Evolutionary conservation across 2,113 vertebrate species (phyloP).

Genomic region (Myotis brandtii): DNA sequence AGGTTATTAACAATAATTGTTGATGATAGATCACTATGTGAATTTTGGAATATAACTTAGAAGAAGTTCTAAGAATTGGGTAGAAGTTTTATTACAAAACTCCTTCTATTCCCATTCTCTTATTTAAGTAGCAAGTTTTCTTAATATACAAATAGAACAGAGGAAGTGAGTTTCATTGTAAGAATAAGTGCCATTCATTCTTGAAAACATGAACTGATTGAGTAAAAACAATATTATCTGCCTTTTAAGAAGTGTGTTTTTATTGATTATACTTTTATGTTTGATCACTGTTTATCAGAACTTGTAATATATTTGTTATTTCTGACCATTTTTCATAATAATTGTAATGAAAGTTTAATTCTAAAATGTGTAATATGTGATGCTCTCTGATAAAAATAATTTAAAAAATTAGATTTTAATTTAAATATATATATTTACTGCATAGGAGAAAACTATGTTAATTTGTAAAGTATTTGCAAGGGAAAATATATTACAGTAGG

Average conservation of each 20-base stretch:
- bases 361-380: not conserved
- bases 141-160: not conserved
- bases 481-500: not conserved
- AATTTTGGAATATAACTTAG: slow-evolving; percentile 19
- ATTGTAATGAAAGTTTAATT: not conserved
- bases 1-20: slow-evolving; percentile 35
- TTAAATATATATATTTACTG: not conserved
- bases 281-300: slow-evolving; percentile 41
- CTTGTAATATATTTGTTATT: not conserved
- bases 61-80: not conserved
- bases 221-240: not conserved
- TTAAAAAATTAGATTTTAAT: not conserved
- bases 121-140: slow-evolving; percentile 33
- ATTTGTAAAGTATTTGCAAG: not conserved
- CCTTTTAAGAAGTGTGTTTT: not conserved
- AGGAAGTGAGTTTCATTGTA: slow-evolving; percentile 41
- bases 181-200: not conserved
- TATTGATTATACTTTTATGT: not conserved
- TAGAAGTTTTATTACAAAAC: slow-evolving; percentile 39
- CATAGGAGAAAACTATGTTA: not conserved
- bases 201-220: not conserved
- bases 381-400: not conserved
- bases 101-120: not conserved
- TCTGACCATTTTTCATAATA: slow-evolving; percentile 24
- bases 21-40: not conserved